Conservation (phyloP, 2,797 vertebrate species). For the Silurus lanzhouensis region DNA sequence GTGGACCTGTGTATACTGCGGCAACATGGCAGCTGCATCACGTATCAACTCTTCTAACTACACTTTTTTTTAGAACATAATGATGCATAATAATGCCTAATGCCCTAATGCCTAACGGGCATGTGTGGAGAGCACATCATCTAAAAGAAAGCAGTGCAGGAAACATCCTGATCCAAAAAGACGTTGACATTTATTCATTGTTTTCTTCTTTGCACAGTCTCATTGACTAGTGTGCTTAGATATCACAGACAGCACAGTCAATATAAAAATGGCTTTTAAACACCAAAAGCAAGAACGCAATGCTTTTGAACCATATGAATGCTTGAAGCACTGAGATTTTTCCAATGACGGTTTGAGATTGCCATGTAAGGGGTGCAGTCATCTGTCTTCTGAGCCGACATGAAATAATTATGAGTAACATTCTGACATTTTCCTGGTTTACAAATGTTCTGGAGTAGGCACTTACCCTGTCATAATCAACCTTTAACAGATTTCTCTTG, state of each 20-base stretch:
- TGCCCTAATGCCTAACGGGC: background rate
- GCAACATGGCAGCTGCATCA: slow-evolving; percentile 1
- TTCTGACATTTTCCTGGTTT: slow-evolving; percentile 59
- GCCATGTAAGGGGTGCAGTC: slow-evolving; percentile 73
- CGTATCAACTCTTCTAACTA: background rate
- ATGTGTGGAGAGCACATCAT: background rate
- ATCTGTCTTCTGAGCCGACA: slow-evolving; percentile 52
- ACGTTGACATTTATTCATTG: slow-evolving; percentile 79
- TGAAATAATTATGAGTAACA: slow-evolving; percentile 46
- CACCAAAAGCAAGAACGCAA: slow-evolving; percentile 82
- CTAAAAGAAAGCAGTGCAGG: slow-evolving; percentile 57
- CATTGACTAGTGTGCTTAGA: slow-evolving; percentile 76
- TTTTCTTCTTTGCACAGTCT: slow-evolving; percentile 73
- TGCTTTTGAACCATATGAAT: slow-evolving; percentile 78
- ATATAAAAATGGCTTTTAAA: slow-evolving; percentile 86
- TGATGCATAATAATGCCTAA: background rate
- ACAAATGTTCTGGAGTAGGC: slow-evolving; percentile 76
- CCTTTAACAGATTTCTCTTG: slow-evolving; percentile 47
- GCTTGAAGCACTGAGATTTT: slow-evolving; percentile 80
- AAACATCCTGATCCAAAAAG: slow-evolving; percentile 73
- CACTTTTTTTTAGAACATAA: background rate
- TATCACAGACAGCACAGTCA: slow-evolving; percentile 82
- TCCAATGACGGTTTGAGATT: slow-evolving; percentile 73
- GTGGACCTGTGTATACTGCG: background rate
- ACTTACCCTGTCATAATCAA: slow-evolving; percentile 77